Evolutionary conservation across 2,113 vertebrate species (phyloP), one percentile per base, ranked within the genome.

Genomic region (Otus sunia): DNA sequence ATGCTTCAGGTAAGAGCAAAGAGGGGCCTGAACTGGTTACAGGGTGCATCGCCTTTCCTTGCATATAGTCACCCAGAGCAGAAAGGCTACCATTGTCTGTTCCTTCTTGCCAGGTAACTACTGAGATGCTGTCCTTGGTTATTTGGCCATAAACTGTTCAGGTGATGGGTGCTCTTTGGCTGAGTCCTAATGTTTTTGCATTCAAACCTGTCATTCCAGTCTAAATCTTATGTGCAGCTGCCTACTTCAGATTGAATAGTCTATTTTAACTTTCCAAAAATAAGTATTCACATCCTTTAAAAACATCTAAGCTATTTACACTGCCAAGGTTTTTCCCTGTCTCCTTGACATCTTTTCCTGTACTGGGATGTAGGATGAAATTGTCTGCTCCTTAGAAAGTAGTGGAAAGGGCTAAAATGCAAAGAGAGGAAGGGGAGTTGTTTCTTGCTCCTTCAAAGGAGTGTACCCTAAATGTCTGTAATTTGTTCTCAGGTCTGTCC

Each of bases 311-410:
- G 43, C 29, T 86, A 59, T 72, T 71, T 86, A 47, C 43, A 55
- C 67, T 92, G 93, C 94, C 94, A 95, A 96, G 82, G 86, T 77
- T 78, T 69, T 90, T 77, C 92, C 82, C 50, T 73, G 88, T 66
- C 81, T 63, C 62, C 88, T 96, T 96, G 96, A 96, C 91, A 94
- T 36, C 67, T 88, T 86, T 97, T 96, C 94, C 94, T 96, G 92
- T 29, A 77, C 3, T 83, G 50, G 59, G 75, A 66, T 53, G 82
- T 47, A 92, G 59, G 85, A 83, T 29, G 3, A 86, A 94, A 84
- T 77, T 71, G 30, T 69, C 43, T 66, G 13, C 45, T 90, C 47
- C 52, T 74, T 69, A 56, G 81, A 79, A 96, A 79, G 67, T 59
- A 64, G 26, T 92, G 68, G 34, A 69, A 95, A 77, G 37, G 73